phyloP scores from a whole-genome alignment of 2,113 vertebrate species.

The Cichladusa arquata region DNA sequence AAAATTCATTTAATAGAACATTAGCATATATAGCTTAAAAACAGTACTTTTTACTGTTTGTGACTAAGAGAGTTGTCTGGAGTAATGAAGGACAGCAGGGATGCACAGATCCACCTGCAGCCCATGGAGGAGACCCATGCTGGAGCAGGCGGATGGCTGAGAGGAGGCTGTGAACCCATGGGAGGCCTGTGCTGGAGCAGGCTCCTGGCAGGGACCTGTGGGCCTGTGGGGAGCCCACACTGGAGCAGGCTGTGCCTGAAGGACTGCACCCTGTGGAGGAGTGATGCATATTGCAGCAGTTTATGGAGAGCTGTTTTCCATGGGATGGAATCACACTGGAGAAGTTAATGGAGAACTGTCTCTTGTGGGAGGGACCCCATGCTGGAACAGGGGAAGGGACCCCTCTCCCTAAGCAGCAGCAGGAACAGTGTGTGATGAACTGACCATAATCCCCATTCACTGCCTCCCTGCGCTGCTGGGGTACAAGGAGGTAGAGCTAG shows the following conservation, averaged over 20 bases:
- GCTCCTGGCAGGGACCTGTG: neutral
- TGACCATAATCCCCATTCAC: neutral
- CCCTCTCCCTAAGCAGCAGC: neutral
- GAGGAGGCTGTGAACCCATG: neutral
- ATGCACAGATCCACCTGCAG: neutral
- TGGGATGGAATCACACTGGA: neutral
- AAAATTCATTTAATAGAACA: neutral
- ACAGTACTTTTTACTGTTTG: neutral
- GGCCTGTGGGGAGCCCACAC: neutral
- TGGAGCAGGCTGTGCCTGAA: neutral
- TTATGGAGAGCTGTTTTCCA: neutral
- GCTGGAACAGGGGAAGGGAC: neutral
- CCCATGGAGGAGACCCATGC: fast-evolving
- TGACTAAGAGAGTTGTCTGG: neutral
- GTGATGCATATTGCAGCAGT: neutral
- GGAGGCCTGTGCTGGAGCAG: fast-evolving
- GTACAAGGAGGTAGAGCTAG: neutral
- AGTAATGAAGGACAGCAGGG: neutral
- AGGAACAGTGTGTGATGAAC: neutral
- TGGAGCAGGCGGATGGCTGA: neutral
- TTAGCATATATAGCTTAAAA: neutral
- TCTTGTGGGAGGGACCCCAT: neutral
- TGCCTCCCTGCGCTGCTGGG: neutral
- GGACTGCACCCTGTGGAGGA: neutral
- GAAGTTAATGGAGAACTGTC: neutral